Conservation (phyloP, 1,140 invertebrate species). For the Trichoplusia ni region DNA sequence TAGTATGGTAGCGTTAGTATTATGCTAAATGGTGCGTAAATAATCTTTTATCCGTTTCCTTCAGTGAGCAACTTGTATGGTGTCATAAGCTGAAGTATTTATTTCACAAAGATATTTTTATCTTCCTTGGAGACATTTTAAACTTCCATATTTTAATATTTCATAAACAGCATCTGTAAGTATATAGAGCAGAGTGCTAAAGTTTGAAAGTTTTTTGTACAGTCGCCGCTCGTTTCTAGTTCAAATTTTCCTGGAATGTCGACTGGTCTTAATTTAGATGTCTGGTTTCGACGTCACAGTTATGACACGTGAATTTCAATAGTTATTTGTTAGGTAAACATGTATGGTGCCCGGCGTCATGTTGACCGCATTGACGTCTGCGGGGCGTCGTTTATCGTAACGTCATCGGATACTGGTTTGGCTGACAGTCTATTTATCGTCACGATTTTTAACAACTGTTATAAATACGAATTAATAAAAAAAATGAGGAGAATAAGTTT, state of each 20-base stretch:
- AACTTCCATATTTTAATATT: too few relatives aligned
- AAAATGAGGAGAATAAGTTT: too few relatives aligned
- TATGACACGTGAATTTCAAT: constrained; percentile 29
- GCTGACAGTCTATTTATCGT: constrained; percentile 28
- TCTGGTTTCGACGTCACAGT: constrained; percentile 26
- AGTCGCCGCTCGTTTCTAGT: too few relatives aligned
- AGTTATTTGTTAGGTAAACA: constrained; percentile 18
- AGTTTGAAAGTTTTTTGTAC: too few relatives aligned
- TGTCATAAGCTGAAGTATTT: constrained; percentile 10
- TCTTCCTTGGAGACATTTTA: not conserved
- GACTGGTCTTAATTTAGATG: constrained; percentile 17
- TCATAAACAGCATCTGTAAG: not conserved
- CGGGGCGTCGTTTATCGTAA: constrained; percentile 41
- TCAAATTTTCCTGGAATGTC: constrained; percentile 3
- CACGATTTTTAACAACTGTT: not conserved
- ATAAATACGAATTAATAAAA: too few relatives aligned
- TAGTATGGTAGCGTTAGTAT: not conserved
- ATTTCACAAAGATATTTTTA: not conserved
- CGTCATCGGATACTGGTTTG: constrained; percentile 40
- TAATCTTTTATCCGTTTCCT: constrained; percentile 8
- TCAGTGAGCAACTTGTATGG: constrained; percentile 20
- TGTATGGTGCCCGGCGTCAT: constrained; percentile 53
- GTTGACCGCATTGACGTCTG: constrained; percentile 55
- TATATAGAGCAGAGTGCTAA: too few relatives aligned
- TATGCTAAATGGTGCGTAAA: constrained; percentile 9